Evolutionary conservation across 2,888 invertebrate species (phyloP), one percentile per base, ranked within the genome.

Genomic region (Trachelus iudaicus): DNA sequence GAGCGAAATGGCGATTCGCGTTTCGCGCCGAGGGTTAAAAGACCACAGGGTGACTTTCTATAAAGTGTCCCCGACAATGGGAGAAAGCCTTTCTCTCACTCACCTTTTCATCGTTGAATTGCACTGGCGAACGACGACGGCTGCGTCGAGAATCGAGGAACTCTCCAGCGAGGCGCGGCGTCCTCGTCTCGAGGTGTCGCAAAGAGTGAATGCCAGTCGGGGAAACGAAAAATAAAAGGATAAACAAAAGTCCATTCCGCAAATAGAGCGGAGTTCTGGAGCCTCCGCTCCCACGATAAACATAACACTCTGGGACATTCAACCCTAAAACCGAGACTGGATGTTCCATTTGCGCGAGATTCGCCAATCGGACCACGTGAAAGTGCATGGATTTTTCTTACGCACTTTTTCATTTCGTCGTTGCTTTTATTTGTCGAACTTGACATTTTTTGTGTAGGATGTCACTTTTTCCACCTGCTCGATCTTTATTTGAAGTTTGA

Each of bases 291-390:
- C 75, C 81, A 80, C 80, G 82, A 82, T 81, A 78, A 80, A 80
- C 79, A 79, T 81, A 81, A 81, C 80, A 78, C 79, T 75, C 77
- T 74, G 81, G 87, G 85, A 82, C 87, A 81, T 87, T 87, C 87
- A 87, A 87, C 87, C 82, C 83, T 79, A 71, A 71, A 71, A 6
- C 33, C 71, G 34, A 13, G 71, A 34, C 12, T 56, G 56, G 23
- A 23, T 56, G 56, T 56, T 56, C 56, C 56, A 56, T 56, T 23
- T 56, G 56, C 23, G 23, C 56, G 56, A 56, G 56, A 23, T 23
- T 56, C 56, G 56, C 56, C 23, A 23, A 56, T 56, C 56, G 23
- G 23, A 56, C 23, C 23, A 23, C 23, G 56, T 23, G 56, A 23
- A 56, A 23, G 15, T 56, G 56, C 56, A 23, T 56, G 23, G 23